Conservation (phyloP, 2,888 invertebrate species). For the Parascotia fuliginaria region DNA sequence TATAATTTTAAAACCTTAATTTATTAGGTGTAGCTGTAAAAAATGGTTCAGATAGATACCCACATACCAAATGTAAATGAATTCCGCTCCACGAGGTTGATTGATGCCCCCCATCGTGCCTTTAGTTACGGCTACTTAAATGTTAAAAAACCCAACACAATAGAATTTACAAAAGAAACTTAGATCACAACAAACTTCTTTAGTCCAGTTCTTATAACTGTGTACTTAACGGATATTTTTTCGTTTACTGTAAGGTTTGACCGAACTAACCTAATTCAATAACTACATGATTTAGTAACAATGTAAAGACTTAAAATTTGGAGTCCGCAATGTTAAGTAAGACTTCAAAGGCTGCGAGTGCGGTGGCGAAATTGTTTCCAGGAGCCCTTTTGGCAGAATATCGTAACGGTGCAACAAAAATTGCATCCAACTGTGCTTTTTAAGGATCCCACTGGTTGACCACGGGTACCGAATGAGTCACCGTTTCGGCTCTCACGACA, state of each 20-base stretch:
- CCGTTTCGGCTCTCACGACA: constrained; percentile 59
- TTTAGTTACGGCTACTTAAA: constrained; percentile 35
- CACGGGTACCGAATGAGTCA: constrained; percentile 69
- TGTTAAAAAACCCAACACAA: constrained; percentile 23
- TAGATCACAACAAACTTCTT: constrained; percentile 9
- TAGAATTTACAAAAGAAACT: constrained; percentile 14
- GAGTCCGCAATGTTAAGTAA: constrained; percentile 40
- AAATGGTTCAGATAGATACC: constrained; percentile 20
- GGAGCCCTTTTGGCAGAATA: constrained; percentile 32
- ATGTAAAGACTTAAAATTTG: constrained; percentile 46
- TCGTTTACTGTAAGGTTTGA: constrained; percentile 41
- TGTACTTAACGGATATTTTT: constrained; percentile 19
- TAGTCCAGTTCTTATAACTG: constrained; percentile 2
- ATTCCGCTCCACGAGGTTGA: constrained; percentile 28
- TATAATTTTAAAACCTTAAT: constrained; percentile 16
- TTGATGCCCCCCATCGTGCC: constrained; percentile 33
- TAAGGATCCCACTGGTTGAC: constrained; percentile 54
- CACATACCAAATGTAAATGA: constrained; percentile 32
- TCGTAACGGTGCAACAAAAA: constrained; percentile 48
- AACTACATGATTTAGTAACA: constrained; percentile 42
- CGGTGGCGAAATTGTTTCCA: constrained; percentile 29
- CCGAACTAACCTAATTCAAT: constrained; percentile 20
- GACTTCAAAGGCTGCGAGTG: constrained; percentile 44
- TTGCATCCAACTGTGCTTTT: constrained; percentile 50
- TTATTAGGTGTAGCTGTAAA: constrained; percentile 15